Base-by-base conservation (phyloP, 2,797 vertebrate genomes). In the Lepus townsendii region DNA sequence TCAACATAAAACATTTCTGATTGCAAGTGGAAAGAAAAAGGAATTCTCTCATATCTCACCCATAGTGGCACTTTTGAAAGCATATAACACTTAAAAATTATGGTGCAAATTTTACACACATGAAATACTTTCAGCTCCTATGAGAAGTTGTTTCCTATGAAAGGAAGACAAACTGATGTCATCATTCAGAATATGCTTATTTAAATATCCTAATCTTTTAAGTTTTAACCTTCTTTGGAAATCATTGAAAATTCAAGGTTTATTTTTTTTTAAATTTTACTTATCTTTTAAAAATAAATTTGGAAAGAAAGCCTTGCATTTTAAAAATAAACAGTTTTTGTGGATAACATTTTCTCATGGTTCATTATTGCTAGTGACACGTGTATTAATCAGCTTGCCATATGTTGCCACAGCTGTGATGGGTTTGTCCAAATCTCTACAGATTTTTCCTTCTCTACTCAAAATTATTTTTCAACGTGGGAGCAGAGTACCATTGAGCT, bases 361-460 rank as follows among this genome's bases (percentile, higher is more conserved):
- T 90, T 93, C 86, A 35, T 92, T 85, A 82, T 94, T 93, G 83
- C 83, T 38, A 16, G 66, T 57, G 72, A 91, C 69, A 91, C 94
- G 78, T 76, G 38, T 63, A 75, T 91, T 89, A 80, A 91, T 92
- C 90, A 97, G 63, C 13, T 32, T 93, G 26, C 92, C 92, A 77
- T 96, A 75, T 96, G 93, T 54, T 95, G 83, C 72, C 86, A 63
- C 93, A 95, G 76, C 83, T 95, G 91, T 38, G 73, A 69, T 71
- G 38, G 35, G 47, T 83, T 84, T 66, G 62, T 68, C 52, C 90
- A 95, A 82, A 95, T 86, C 91, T 83, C 96, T 47, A 73, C 62
- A 93, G 85, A 85, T 32, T 82, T 95, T 88, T 63, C 66, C 69
- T 69, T 84, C 69, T 87, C 30, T 92, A 63, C 50, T 85, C 52